A percentile compares a stretch with the other conserved stretches of the same genome.
phyloP scores from a whole-genome alignment of 2,888 invertebrate genomes.

The Diaprepes abbreviatus region DNA sequence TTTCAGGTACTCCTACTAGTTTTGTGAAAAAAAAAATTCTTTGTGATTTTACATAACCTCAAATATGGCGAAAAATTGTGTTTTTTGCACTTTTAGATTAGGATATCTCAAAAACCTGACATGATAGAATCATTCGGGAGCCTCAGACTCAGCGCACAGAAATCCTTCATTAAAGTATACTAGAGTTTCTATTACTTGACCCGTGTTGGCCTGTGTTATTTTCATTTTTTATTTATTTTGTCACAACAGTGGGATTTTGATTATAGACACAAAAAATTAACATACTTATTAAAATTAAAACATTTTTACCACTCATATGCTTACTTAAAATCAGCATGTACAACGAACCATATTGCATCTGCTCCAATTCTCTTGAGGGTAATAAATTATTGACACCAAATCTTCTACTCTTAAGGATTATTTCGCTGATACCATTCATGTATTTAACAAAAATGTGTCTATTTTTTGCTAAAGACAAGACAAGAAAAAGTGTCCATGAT shows the following conservation, averaged over 20 bases:
- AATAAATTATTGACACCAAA: conserved; percentile 23
- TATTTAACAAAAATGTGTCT: neutral
- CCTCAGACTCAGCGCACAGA: no score
- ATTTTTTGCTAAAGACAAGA: neutral
- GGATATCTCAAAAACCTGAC: no score
- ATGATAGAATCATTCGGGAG: no score
- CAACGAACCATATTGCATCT: conserved; percentile 15
- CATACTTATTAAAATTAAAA: neutral
- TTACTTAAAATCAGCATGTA: conserved; percentile 11
- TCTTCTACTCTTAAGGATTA: conserved; percentile 16
- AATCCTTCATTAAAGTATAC: no score
- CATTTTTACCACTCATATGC: neutral
- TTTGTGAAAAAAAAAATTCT: no score
- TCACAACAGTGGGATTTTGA: neutral
- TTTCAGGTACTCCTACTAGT: no score
- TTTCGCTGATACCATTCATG: neutral
- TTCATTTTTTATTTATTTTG: no score
- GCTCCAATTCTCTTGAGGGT: conserved; percentile 1
- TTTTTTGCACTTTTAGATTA: no score
- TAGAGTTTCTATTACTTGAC: no score
- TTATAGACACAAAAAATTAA: neutral
- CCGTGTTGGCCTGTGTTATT: no score
- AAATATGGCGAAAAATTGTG: no score
- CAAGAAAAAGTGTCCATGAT: conserved; percentile 1
- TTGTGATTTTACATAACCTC: no score